Conservation (phyloP, 1,140 invertebrate species). For the Pogonomyrmex barbatus region DNA sequence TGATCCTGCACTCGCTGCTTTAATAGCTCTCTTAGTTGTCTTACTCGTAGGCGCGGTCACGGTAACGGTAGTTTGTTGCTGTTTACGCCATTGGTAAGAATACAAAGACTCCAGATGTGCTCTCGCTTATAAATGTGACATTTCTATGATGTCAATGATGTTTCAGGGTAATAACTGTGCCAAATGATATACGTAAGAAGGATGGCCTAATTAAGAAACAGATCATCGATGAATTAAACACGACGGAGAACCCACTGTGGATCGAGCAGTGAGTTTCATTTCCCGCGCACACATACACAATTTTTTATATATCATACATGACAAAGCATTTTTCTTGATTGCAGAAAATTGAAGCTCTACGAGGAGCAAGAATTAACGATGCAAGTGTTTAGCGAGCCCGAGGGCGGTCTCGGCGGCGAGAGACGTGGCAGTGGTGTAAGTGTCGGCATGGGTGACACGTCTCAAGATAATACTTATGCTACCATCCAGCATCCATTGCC, state of each 20-base stretch:
- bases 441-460: conserved; percentile 84
- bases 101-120: conserved; percentile 62
- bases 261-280: conserved; percentile 92
- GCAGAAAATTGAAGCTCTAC: conserved; percentile 94
- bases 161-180: conserved; percentile 89
- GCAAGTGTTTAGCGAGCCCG: conserved; percentile 95
- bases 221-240: conserved; percentile 93
- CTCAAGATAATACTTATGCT: conserved; percentile 93
- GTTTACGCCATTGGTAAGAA: conserved; percentile 93
- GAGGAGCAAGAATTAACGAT: conserved; percentile 97
- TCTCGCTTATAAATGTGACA: not conserved
- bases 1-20: conserved; percentile 93
- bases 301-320: not conserved
- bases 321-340: conserved; percentile 45
- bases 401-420: conserved; percentile 86
- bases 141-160: not conserved
- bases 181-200: conserved; percentile 90
- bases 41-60: conserved; percentile 95
- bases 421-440: conserved; percentile 87
- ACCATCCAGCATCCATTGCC: conserved; percentile 91
- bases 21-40: conserved; percentile 94
- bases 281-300: not conserved
- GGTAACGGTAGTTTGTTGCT: conserved; percentile 95
- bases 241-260: conserved; percentile 97
- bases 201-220: conserved; percentile 93